Evolutionary conservation across 2,888 invertebrate species (phyloP).

Genomic region (Cremastinae sp.): DNA sequence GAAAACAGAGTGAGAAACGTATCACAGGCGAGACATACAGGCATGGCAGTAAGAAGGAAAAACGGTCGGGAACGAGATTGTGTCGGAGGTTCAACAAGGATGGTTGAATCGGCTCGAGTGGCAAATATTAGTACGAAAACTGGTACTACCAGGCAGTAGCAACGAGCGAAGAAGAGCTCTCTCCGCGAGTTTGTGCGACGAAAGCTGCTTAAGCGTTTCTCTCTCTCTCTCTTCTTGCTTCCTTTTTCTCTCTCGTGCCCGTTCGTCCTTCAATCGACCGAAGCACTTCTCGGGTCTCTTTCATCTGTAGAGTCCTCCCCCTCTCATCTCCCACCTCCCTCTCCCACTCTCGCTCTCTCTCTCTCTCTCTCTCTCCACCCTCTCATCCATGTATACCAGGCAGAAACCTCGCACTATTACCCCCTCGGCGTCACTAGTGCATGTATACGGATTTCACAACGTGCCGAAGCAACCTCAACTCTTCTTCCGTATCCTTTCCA

Average conservation of each 20-base stretch:
- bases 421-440: no score
- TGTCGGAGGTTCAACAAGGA: slow-evolving; percentile 47
- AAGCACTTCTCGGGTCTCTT: neutral
- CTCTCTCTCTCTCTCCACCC: neutral
- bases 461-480: no score
- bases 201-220: slow-evolving; percentile 78
- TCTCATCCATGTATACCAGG: no score
- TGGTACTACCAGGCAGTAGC: slow-evolving; percentile 66
- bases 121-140: slow-evolving; percentile 80
- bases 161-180: slow-evolving; percentile 62
- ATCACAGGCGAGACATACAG: slow-evolving; percentile 33
- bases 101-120: slow-evolving; percentile 75
- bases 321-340: slow-evolving; percentile 7
- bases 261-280: slow-evolving; percentile 37
- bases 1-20: slow-evolving; percentile 15
- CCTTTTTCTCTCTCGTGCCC: slow-evolving; percentile 12
- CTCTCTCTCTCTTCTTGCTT: slow-evolving; percentile 54
- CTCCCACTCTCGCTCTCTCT: no score
- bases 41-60: slow-evolving; percentile 50
- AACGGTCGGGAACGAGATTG: slow-evolving; percentile 49
- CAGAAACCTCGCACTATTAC: neutral
- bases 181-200: slow-evolving; percentile 71
- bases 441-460: no score
- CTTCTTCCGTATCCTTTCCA: no score
- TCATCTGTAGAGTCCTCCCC: slow-evolving; percentile 3